Percentiles rank a stretch among this genome's conserved stretches.
phyloP scores from a whole-genome alignment of 2,888 invertebrate species.

The Tuberolachnus salignus region DNA sequence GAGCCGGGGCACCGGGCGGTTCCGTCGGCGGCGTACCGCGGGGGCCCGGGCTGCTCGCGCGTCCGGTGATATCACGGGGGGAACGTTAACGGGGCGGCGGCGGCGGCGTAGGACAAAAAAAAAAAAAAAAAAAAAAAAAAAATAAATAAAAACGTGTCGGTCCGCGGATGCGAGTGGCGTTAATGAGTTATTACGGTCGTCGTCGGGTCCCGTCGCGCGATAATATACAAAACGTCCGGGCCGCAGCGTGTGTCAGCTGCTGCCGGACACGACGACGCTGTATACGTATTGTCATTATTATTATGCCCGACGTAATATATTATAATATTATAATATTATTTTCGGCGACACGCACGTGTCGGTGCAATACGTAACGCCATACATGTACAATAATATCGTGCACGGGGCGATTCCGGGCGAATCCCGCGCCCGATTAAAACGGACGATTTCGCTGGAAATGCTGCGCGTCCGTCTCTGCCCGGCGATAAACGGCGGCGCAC shows the following conservation, averaged over 20 bases:
- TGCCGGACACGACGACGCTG: constrained; percentile 6
- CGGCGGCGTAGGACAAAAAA: too few relatives aligned
- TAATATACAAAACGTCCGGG: constrained; percentile 3
- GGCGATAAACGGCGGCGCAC: too few relatives aligned
- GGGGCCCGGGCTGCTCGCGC: too few relatives aligned
- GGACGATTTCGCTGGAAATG: neutral
- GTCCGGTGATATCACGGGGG: neutral
- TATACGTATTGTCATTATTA: neutral
- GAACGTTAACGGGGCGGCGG: too few relatives aligned
- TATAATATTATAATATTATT: too few relatives aligned
- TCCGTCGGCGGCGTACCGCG: neutral
- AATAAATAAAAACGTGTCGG: neutral
- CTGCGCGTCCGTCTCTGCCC: too few relatives aligned
- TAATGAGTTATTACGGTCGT: constrained; percentile 50
- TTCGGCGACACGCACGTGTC: too few relatives aligned
- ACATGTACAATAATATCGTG: neutral
- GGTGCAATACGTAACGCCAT: too few relatives aligned
- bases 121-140: too few relatives aligned
- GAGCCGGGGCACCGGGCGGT: neutral
- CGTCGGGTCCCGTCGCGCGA: neutral
- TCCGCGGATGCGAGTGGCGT: constrained; percentile 53
- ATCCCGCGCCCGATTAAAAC: constrained; percentile 36
- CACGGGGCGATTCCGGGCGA: neutral
- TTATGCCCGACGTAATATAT: neutral
- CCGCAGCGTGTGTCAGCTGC: constrained; percentile 23